Base-by-base conservation (phyloP, 2,888 invertebrate genomes). In the Phania funesta region DNA sequence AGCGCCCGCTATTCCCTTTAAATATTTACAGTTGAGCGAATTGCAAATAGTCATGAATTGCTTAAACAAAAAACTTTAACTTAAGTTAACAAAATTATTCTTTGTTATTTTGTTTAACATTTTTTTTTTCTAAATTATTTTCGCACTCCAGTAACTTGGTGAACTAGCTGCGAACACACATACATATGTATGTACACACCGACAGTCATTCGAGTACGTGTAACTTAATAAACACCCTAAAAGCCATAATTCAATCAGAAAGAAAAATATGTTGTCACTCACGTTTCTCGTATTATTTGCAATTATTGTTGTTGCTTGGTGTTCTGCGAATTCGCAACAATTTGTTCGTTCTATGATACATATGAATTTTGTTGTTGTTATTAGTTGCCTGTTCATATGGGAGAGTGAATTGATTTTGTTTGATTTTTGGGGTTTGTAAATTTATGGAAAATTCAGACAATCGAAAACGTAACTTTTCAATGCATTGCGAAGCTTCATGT, bases 261-360 rank as follows among this genome's bases (percentile, higher is more conserved):
- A 74, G 77, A 81, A 77, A 77, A 77, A 81, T 81, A 77, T 81
- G 81, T 81, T 81, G 81, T 81, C 81, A 77, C 81, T 81, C 77
- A 81, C 77, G 67, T 77, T 74, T 54, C 32, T 64, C 9, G 64
- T 24, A 38, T 54, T 78, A 46, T 56, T 50, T 56, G 65, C 32
- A 24, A 3, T 58, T 58, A 58, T 48, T 70, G 16, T 62, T 54
- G 32, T 26, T 29, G 29, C n/a, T 48, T 52, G 38, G n/a, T 62
- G 32, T 38, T 64, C 26, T 29, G 16, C 2, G 48, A 32, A 20
- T 44, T 44, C 20, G 22, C 52, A 58, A 41, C 41, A 16, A 48
- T 6, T 38, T 74, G 26, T 62, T 44, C 64, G 58, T 56, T 75
- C 29, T 67, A 18, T 60, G 64, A 71, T 62, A n/a, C n/a, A n/a